Conservation (phyloP, 2,113 vertebrate species). For the Hippocampus zosterae region DNA sequence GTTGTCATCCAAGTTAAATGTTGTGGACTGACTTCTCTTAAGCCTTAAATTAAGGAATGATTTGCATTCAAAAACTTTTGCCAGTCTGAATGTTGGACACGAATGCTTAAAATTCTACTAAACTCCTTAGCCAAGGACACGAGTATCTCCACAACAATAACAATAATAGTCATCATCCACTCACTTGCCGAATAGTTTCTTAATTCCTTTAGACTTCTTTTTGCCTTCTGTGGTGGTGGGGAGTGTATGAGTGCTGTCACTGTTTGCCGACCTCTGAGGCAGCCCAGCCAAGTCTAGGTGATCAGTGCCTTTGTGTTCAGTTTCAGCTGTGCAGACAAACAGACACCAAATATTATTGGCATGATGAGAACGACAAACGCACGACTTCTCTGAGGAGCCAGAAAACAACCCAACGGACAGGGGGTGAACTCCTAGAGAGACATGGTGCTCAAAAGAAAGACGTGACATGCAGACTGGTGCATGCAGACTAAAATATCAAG, state of each 20-base stretch:
- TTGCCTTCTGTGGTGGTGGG: conserved; percentile 83
- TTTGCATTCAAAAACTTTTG: background rate
- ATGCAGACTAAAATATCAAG: conserved; percentile 28
- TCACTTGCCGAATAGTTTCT: conserved; percentile 92
- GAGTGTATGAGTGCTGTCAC: conserved; percentile 75
- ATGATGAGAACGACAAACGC: conserved; percentile 10
- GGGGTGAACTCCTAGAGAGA: conserved; percentile 21
- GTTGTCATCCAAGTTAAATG: conserved; percentile 90
- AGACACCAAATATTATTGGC: conserved; percentile 24
- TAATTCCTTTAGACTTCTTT: conserved; percentile 93
- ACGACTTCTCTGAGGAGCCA: conserved; percentile 7
- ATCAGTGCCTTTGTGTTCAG: conserved; percentile 82
- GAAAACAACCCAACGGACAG: conserved; percentile 25
- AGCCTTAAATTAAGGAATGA: conserved; percentile 68
- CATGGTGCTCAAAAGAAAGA: conserved; percentile 8
- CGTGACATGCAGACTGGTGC: conserved; percentile 14
- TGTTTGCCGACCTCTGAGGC: conserved; percentile 74
- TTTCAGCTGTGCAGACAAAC: conserved; percentile 80
- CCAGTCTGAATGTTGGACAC: background rate
- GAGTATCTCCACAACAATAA: background rate
- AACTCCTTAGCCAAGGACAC: background rate
- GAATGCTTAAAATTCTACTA: background rate
- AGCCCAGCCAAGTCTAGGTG: conserved; percentile 85
- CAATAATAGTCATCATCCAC: conserved; percentile 33
- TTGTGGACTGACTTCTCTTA: conserved; percentile 92